phyloP scores from a whole-genome alignment of 2,113 vertebrate species.

The Macrotus californicus region DNA sequence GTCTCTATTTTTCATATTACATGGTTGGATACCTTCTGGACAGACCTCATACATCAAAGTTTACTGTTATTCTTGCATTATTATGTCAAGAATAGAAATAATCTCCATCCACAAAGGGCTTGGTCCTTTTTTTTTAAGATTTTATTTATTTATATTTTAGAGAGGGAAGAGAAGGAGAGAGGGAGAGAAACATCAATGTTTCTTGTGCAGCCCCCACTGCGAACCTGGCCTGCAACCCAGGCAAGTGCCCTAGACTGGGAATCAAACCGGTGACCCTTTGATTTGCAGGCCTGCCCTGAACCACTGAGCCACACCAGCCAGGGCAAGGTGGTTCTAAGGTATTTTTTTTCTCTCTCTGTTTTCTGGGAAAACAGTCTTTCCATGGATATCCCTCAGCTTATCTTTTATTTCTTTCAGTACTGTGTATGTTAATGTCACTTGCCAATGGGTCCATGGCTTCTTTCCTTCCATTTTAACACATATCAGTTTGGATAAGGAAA shows the following conservation, averaged over 20 bases:
- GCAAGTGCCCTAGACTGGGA: too few relatives aligned
- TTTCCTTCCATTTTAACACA: background rate
- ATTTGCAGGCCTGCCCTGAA: too few relatives aligned
- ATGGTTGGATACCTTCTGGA: too few relatives aligned
- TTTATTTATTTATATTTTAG: too few relatives aligned
- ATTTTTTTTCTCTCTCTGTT: background rate
- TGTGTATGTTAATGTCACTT: background rate
- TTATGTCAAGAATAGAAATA: background rate
- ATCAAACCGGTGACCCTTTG: too few relatives aligned
- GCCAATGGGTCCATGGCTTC: background rate
- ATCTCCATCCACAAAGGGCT: background rate
- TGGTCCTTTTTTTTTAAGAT: too few relatives aligned
- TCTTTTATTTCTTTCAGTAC: background rate
- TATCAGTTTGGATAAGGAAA: background rate
- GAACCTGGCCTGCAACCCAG: too few relatives aligned
- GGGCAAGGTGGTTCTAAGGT: background rate
- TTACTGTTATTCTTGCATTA: background rate
- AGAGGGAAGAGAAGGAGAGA: too few relatives aligned
- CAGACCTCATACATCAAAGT: background rate
- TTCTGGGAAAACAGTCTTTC: background rate
- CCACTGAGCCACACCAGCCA: too few relatives aligned
- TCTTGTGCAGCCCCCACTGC: too few relatives aligned
- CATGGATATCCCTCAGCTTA: background rate
- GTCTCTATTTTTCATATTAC: too few relatives aligned
- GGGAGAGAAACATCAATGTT: too few relatives aligned